Conservation (phyloP, 2,888 invertebrate species). For the Agrotis clavis region DNA sequence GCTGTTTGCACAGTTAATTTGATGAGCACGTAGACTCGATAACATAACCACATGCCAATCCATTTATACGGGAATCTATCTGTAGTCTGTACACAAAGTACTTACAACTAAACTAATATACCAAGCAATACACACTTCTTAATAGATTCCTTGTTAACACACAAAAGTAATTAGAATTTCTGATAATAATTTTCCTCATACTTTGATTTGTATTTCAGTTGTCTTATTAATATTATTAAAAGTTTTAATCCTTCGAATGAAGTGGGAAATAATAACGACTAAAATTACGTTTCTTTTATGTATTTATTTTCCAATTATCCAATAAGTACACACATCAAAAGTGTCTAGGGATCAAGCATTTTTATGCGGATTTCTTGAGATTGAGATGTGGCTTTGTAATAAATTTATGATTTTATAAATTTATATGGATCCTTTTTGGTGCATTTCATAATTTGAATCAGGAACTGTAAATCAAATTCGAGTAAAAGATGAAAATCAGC, state of each 20-base stretch:
- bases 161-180: not conserved
- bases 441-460: too few relatives aligned
- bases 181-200: not conserved
- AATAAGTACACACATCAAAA: too few relatives aligned
- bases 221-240: not conserved
- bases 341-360: too few relatives aligned
- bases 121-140: not conserved
- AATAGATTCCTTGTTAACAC: not conserved
- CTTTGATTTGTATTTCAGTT: not conserved
- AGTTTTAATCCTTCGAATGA: not conserved
- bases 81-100: not conserved
- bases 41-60: constrained; percentile 67
- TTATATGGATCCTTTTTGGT: too few relatives aligned
- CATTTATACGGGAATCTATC: constrained; percentile 31
- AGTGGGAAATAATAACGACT: not conserved
- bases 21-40: constrained; percentile 71
- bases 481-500: too few relatives aligned
- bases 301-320: not conserved
- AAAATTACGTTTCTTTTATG: not conserved
- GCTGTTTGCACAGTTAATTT: constrained; percentile 76
- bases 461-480: too few relatives aligned
- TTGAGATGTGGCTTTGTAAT: too few relatives aligned
- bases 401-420: too few relatives aligned
- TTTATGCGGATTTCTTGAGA: too few relatives aligned
- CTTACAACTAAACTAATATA: not conserved